These are phyloP conservation scores for Callipepla squamata DNA, from an alignment of 2,113 vertebrate species.

Conservation along the genomic window DNA sequence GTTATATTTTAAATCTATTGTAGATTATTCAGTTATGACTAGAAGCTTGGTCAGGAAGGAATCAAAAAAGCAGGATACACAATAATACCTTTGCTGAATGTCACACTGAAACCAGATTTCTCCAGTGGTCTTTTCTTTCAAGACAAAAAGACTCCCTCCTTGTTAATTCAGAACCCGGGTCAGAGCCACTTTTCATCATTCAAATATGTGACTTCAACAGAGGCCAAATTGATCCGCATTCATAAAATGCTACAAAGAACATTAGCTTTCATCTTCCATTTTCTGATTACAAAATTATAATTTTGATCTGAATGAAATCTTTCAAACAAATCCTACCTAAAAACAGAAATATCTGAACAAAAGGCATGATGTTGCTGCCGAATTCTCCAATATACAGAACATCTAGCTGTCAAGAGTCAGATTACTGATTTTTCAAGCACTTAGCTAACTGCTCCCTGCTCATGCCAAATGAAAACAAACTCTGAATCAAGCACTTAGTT, in stretches of 20 bases:
- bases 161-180: not conserved
- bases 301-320: not conserved
- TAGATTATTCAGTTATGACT: not conserved
- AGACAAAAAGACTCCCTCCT: not conserved
- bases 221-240: not conserved
- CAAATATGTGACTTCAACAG: not conserved
- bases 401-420: not conserved
- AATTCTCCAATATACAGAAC: not conserved
- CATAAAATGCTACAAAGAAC: not conserved
- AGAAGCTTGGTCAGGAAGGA: not conserved
- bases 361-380: not conserved
- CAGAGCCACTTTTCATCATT: not conserved
- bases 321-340: not conserved
- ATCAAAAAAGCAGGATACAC: not conserved
- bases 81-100: not conserved
- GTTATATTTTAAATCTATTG: not conserved
- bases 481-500: conserved; percentile 62
- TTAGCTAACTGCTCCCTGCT: not conserved
- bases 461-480: conserved; percentile 8
- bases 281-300: not conserved
- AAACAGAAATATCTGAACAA: not conserved
- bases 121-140: not conserved
- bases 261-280: not conserved
- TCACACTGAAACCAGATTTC: not conserved
- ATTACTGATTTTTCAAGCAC: not conserved